Conservation (phyloP, 1,140 invertebrate species). For the Hylyphantes graminicola region DNA sequence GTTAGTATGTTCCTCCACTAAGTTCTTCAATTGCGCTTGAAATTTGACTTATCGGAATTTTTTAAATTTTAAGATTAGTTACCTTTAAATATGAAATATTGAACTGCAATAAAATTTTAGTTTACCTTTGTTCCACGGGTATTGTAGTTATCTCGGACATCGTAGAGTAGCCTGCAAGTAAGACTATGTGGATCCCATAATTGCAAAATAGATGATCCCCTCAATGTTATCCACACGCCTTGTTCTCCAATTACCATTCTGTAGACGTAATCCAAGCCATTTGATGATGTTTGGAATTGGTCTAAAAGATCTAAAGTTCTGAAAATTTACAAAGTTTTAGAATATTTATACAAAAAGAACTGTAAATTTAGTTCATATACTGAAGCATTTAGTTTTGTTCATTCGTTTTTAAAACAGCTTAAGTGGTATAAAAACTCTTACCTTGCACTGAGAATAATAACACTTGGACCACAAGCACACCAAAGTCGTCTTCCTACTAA, state of each 20-base stretch:
- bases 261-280: constrained; percentile 68
- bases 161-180: constrained; percentile 70
- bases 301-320: constrained; percentile 70
- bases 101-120: neutral
- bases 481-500: constrained; percentile 69
- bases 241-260: constrained; percentile 65
- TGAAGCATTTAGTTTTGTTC: neutral
- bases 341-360: neutral
- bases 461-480: constrained; percentile 70
- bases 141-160: constrained; percentile 65
- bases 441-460: constrained; percentile 70
- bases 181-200: constrained; percentile 69
- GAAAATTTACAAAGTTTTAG: constrained; percentile 5
- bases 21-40: too few relatives aligned
- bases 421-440: constrained; percentile 62
- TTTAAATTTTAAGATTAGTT: too few relatives aligned
- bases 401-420: neutral
- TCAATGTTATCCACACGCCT: constrained; percentile 71
- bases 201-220: constrained; percentile 71
- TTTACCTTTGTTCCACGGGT: constrained; percentile 35
- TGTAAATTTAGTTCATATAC: neutral
- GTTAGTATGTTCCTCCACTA: too few relatives aligned
- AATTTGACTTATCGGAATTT: too few relatives aligned
- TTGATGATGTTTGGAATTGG: constrained; percentile 69
- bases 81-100: too few relatives aligned